Evolutionary conservation across 2,888 invertebrate species (phyloP).

Genomic region (Chloroclysta siterata): DNA sequence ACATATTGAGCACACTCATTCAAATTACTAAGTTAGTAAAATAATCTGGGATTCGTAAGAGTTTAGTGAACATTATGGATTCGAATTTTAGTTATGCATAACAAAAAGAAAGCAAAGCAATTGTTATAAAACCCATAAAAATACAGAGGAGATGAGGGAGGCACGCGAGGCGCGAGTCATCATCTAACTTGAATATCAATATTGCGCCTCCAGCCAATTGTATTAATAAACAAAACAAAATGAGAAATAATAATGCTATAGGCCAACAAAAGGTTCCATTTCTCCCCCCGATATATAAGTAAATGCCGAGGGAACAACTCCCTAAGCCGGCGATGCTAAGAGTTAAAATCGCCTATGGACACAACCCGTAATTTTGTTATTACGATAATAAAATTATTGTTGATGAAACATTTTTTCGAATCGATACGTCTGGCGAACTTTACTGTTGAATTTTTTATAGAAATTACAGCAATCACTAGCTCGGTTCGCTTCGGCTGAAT

Average conservation of each 20-base stretch:
- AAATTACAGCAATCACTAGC: slow-evolving; percentile 81
- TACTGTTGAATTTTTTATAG: slow-evolving; percentile 80
- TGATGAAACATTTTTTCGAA: slow-evolving; percentile 84
- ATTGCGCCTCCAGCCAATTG: slow-evolving; percentile 85
- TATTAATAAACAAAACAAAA: slow-evolving; percentile 86
- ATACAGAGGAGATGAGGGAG: slow-evolving; percentile 71
- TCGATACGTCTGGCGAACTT: slow-evolving; percentile 82
- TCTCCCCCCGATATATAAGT: slow-evolving; percentile 79
- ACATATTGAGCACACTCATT: slow-evolving; percentile 39
- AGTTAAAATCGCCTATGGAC: slow-evolving; percentile 69
- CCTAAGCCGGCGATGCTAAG: slow-evolving; percentile 68
- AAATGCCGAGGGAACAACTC: slow-evolving; percentile 66
- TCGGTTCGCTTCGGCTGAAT: slow-evolving; percentile 68
- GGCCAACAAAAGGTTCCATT: slow-evolving; percentile 85
- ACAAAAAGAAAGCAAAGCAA: slow-evolving; percentile 64
- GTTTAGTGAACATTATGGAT: slow-evolving; percentile 37
- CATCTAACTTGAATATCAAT: slow-evolving; percentile 85
- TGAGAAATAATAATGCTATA: slow-evolving; percentile 85
- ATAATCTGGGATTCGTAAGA: not conserved
- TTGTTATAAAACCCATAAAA: slow-evolving; percentile 76
- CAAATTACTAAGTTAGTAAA: not conserved
- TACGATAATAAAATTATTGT: slow-evolving; percentile 85
- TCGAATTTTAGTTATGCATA: slow-evolving; percentile 53
- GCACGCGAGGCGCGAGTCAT: slow-evolving; percentile 77
- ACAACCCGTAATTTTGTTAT: slow-evolving; percentile 84